phyloP scores from a whole-genome alignment of 2,113 vertebrate species.

The Ammodramus savannarum region DNA sequence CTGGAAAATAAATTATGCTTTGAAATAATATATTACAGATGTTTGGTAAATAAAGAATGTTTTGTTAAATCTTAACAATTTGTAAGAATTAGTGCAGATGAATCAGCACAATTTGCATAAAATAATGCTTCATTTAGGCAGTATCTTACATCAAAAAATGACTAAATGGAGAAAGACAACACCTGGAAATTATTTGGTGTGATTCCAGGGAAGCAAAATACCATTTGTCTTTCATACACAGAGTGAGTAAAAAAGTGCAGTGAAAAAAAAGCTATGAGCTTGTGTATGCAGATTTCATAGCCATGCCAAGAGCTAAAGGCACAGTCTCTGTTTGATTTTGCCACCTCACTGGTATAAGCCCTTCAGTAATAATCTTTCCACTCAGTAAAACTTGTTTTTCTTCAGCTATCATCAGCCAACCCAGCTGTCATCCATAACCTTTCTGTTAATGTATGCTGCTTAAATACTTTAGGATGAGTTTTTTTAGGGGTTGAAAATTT shows the following conservation, averaged over 20 bases:
- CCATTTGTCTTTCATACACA: neutral
- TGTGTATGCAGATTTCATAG: neutral
- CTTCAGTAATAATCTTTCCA: slow-evolving; percentile 7
- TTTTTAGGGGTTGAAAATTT: neutral
- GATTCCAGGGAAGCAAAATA: neutral
- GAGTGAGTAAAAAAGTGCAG: neutral
- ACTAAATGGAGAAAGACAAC: neutral
- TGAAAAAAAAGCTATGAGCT: neutral
- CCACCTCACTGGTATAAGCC: neutral
- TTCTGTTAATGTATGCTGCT: neutral
- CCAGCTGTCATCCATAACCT: neutral
- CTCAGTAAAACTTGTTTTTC: neutral
- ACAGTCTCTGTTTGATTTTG: slow-evolving; percentile 15
- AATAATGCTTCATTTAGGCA: neutral
- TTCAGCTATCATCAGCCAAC: neutral
- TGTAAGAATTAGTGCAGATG: neutral
- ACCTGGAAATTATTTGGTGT: neutral
- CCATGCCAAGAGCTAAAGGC: neutral
- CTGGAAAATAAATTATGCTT: neutral
- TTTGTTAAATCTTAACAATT: neutral
- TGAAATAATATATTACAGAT: neutral
- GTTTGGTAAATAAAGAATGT: neutral
- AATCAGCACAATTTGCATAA: neutral
- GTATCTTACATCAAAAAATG: neutral
- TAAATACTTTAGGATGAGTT: neutral